Conservation (phyloP, 1,140 invertebrate species). For the Drosophila eugracilis region DNA sequence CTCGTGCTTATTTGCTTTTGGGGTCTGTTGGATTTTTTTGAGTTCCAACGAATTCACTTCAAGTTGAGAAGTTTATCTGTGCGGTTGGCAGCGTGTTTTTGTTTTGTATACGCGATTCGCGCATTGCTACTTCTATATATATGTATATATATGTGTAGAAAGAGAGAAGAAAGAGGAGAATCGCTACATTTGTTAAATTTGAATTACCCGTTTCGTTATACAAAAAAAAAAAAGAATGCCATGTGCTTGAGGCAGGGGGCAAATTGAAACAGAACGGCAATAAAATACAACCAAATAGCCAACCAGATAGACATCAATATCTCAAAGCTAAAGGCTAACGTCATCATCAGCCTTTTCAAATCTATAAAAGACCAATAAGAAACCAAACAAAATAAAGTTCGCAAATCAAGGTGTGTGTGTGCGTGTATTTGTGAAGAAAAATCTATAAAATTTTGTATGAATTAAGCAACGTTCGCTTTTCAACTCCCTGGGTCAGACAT, state of each 20-base stretch:
- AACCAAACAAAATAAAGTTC: conserved; percentile 21
- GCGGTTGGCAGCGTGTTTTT: conserved; percentile 66
- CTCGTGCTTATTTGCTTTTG: conserved; percentile 63
- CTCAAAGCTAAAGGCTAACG: conserved; percentile 57
- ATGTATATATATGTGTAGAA: conserved; percentile 46
- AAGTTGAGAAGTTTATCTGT: conserved; percentile 82
- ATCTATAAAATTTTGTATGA: conserved; percentile 33
- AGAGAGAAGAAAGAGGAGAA: conserved; percentile 46
- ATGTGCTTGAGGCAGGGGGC: conserved; percentile 64
- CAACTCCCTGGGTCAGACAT: conserved; percentile 31
- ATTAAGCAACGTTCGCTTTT: conserved; percentile 36
- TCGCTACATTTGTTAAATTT: conserved; percentile 64
- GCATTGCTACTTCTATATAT: too few relatives aligned
- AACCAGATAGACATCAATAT: conserved; percentile 47
- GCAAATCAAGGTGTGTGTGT: conserved; percentile 35
- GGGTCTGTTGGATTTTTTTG: conserved; percentile 34
- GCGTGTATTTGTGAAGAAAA: conserved; percentile 18
- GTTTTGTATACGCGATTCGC: conserved; percentile 48
- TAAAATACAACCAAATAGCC: conserved; percentile 40
- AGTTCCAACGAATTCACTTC: conserved; percentile 70
- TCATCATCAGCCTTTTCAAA: conserved; percentile 73
- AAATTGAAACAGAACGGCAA: conserved; percentile 56
- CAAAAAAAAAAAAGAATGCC: conserved; percentile 18
- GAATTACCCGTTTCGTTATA: conserved; percentile 69
- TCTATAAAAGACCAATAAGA: conserved; percentile 47